These are phyloP conservation scores for Heliconius hewitsoni DNA, from an alignment of 1,140 invertebrate genomes.

Conservation along the genomic window DNA sequence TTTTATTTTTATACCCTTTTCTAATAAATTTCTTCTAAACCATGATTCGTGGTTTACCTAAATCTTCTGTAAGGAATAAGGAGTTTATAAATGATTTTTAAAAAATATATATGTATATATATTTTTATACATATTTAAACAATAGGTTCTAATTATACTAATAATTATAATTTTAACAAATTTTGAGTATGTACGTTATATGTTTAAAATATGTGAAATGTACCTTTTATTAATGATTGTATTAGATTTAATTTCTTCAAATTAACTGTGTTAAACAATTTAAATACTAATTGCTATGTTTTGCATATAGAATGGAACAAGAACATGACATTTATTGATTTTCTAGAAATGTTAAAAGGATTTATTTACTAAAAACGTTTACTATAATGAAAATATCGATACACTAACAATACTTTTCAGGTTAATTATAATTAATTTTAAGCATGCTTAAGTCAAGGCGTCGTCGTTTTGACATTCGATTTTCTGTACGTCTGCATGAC, in stretches of 20 bases:
- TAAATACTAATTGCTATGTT: too few relatives aligned
- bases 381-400: not conserved
- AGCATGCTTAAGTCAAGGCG: slow-evolving; percentile 25
- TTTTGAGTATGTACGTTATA: too few relatives aligned
- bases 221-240: too few relatives aligned
- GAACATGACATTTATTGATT: not conserved
- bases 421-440: not conserved
- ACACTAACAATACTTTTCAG: not conserved
- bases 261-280: too few relatives aligned
- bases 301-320: not conserved
- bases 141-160: not conserved
- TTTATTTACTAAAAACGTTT: not conserved
- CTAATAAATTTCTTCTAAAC: not conserved
- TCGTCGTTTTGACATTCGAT: slow-evolving; percentile 29
- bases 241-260: too few relatives aligned
- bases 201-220: too few relatives aligned
- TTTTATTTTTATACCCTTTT: not conserved
- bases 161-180: not conserved
- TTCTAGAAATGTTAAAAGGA: not conserved
- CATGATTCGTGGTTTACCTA: not conserved
- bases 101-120: not conserved
- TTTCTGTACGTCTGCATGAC: slow-evolving; percentile 43
- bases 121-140: not conserved
- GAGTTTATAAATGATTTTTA: not conserved
- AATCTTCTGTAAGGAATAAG: not conserved